Evolutionary conservation across 2,113 vertebrate genomes (phyloP).

Genomic region (Labeo catla): DNA sequence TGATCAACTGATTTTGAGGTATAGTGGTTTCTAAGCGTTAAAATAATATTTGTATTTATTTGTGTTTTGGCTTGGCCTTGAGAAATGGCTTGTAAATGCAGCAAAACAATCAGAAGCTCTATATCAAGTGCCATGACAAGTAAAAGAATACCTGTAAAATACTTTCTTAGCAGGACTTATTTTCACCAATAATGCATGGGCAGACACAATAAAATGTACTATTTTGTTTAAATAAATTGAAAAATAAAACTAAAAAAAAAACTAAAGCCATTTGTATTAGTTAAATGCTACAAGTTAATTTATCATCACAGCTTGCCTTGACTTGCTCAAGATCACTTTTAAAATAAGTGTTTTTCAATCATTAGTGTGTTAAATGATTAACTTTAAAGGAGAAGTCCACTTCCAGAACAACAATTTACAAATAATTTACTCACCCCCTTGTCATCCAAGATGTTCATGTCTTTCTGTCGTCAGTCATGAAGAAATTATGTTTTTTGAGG

Average conservation of each 20-base stretch:
- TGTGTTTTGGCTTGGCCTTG: neutral
- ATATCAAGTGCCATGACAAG: neutral
- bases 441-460: too few relatives aligned
- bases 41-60: neutral
- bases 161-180: neutral
- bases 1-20: conserved; percentile 11
- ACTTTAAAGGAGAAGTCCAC: neutral
- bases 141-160: neutral
- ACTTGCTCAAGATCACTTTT: neutral
- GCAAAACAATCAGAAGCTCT: neutral
- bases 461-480: too few relatives aligned
- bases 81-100: neutral
- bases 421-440: too few relatives aligned
- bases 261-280: neutral
- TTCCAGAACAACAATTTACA: too few relatives aligned
- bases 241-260: neutral
- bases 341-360: neutral
- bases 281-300: neutral
- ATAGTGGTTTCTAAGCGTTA: neutral
- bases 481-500: too few relatives aligned
- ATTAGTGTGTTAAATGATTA: neutral
- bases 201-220: neutral
- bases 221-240: neutral
- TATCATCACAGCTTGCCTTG: neutral
- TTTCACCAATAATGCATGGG: neutral